Base-by-base conservation (phyloP, 2,113 vertebrate genomes). In the Tachuris rubrigastra region DNA sequence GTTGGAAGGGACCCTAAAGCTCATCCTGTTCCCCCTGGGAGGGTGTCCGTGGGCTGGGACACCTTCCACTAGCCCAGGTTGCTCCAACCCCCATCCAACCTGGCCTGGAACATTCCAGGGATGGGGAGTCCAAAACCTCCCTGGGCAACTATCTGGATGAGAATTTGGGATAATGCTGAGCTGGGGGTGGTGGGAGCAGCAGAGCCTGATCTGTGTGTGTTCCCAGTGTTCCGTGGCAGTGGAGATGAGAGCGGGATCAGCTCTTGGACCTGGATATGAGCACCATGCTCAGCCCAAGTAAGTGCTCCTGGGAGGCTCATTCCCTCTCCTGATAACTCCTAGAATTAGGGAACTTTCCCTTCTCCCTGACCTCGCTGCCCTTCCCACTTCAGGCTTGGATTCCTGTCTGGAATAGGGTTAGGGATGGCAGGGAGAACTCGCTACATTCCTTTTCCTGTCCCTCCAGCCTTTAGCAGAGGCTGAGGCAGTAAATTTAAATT, bases 271-370 rank as follows among this genome's bases (percentile, higher is more conserved):
- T 20, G 98, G 98, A 12, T 98, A 97, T 49, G 97, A 99, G 94
- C 99, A 99, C 94, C 98, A 99, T 2, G 99, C 98, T 63, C 98
- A 98, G 87, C 98, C 98, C 52, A 99, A 99, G 99, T 99, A 98
- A 98, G 98, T 87, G 12, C 5, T 24, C 24, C 69, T 19, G 71
- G 50, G 27, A 2, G 28, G 2, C 30, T 31, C 17, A 1, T 41
- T 49, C 52, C 37, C 59, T 6, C 20, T 31, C 47, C 67, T 6
- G 1, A 1, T 22, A 10, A 25, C 7, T 59, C 8, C 53, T 46
- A 2, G 39, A 41, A 22, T 5, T 12, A 0, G 5, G 25, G 12
- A 46, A 23, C 23, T 17, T 15, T 25, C 6, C 21, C 3, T 24
- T 6, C 2, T 2, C 7, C 2, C 5, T 14, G 8, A 2, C 10